phyloP scores from a whole-genome alignment of 2,113 vertebrate genomes.

The Ameiurus melas region DNA sequence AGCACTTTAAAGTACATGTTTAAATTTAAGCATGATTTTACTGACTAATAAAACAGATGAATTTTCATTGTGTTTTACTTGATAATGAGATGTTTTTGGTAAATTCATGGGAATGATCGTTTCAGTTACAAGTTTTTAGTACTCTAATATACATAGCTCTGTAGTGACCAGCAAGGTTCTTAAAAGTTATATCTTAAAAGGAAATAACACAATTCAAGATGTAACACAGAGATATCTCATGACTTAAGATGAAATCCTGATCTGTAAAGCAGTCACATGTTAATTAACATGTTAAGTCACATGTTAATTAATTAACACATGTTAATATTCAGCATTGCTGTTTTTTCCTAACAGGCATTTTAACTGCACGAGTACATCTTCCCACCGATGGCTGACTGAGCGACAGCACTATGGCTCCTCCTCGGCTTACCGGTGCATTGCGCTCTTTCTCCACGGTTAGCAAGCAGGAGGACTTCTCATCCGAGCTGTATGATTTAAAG shows the following conservation, averaged over 20 bases:
- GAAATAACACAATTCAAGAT: not conserved
- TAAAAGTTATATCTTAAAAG: not conserved
- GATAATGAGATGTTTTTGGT: not conserved
- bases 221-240: not conserved
- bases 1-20: not conserved
- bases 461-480: conserved; percentile 84
- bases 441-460: conserved; percentile 96
- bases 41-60: not conserved
- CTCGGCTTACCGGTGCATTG: conserved; percentile 90
- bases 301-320: too few species aligned
- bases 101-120: not conserved
- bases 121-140: not conserved
- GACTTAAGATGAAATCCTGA: not conserved
- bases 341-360: conserved; percentile 14
- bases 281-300: too few species aligned
- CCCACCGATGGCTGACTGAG: conserved; percentile 70
- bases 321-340: conserved; percentile 3
- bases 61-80: not conserved
- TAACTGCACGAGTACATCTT: not conserved
- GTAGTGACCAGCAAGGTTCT: not conserved
- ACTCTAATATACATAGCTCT: not conserved
- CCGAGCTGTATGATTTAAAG: conserved; percentile 84
- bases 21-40: not conserved
- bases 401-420: conserved; percentile 84
- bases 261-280: not conserved